phyloP scores from a whole-genome alignment of 2,113 vertebrate genomes.

The Oriolus oriolus region DNA sequence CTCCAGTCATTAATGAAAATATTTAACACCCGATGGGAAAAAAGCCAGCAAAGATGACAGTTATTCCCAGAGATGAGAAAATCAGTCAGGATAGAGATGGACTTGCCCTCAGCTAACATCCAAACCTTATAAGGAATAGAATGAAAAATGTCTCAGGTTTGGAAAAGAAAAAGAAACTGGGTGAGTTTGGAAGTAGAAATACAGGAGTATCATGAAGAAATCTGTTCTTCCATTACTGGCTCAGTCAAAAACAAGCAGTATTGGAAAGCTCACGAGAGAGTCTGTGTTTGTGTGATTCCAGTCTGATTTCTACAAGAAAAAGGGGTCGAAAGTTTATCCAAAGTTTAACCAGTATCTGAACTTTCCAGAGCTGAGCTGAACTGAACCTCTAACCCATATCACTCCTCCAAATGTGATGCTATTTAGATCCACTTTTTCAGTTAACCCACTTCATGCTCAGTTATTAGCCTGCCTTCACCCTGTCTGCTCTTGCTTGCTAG shows the following conservation, averaged over 20 bases:
- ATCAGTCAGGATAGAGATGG: neutral
- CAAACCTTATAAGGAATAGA: conserved; percentile 2
- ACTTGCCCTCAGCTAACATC: neutral
- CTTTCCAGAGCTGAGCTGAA: conserved; percentile 11
- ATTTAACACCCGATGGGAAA: neutral
- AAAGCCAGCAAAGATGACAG: neutral
- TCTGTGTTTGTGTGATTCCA: conserved; percentile 44
- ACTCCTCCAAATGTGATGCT: conserved; percentile 28
- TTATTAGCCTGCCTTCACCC: neutral
- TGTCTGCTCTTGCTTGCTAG: neutral
- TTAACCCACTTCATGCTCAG: conserved; percentile 2
- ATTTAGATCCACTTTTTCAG: neutral
- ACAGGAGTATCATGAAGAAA: neutral
- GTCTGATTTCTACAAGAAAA: conserved; percentile 22
- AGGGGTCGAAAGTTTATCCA: conserved; percentile 53
- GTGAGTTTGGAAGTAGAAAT: conserved; percentile 5
- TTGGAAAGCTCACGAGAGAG: conserved; percentile 40
- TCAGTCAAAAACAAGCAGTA: conserved; percentile 13
- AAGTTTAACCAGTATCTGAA: conserved; percentile 55
- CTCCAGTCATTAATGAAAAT: conserved; percentile 14
- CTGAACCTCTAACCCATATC: conserved; percentile 44
- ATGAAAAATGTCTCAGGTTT: conserved; percentile 2
- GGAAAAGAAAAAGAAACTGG: neutral
- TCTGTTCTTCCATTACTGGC: conserved; percentile 42
- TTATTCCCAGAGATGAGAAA: neutral